Conservation (phyloP, 2,113 vertebrate species). For the Salvelinus alpinus region DNA sequence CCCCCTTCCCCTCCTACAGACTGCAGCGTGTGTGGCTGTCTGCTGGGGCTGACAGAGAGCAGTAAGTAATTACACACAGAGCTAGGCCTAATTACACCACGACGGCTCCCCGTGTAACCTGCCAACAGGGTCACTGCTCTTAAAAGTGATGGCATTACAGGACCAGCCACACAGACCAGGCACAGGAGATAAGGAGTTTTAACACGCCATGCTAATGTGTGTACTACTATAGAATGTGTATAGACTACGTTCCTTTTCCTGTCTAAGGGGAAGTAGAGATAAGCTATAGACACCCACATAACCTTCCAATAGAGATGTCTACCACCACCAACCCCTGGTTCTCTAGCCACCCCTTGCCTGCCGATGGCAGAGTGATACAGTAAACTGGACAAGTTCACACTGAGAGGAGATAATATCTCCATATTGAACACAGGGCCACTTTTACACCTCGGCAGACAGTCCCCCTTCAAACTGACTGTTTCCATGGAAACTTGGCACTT, state of each 20-base stretch:
- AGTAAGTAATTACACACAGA: conserved; percentile 63
- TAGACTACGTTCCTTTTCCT: not conserved
- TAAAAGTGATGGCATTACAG: conserved; percentile 47
- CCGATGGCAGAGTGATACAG: conserved; percentile 24
- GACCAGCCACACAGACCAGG: conserved; percentile 33
- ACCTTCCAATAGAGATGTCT: not conserved
- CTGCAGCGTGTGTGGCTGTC: conserved; percentile 38
- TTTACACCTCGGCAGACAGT: conserved; percentile 59
- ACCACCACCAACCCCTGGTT: not conserved
- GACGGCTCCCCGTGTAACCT: conserved; percentile 52
- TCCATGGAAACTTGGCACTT: conserved; percentile 75
- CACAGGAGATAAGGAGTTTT: conserved; percentile 40
- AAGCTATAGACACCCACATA: not conserved
- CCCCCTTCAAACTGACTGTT: conserved; percentile 68
- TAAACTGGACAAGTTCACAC: conserved; percentile 47
- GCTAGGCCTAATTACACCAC: conserved; percentile 62
- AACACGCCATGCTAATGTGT: conserved; percentile 17
- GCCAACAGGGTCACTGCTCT: conserved; percentile 59
- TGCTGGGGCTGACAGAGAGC: conserved; percentile 58
- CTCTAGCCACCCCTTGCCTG: not conserved
- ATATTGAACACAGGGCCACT: conserved; percentile 54
- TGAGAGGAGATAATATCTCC: conserved; percentile 53
- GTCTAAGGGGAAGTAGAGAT: not conserved
- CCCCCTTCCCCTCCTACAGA: conserved; percentile 12
- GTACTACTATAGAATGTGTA: conserved; percentile 11